Base-by-base conservation (phyloP, 2,113 vertebrate genomes). In the Pelecanus crispus region DNA sequence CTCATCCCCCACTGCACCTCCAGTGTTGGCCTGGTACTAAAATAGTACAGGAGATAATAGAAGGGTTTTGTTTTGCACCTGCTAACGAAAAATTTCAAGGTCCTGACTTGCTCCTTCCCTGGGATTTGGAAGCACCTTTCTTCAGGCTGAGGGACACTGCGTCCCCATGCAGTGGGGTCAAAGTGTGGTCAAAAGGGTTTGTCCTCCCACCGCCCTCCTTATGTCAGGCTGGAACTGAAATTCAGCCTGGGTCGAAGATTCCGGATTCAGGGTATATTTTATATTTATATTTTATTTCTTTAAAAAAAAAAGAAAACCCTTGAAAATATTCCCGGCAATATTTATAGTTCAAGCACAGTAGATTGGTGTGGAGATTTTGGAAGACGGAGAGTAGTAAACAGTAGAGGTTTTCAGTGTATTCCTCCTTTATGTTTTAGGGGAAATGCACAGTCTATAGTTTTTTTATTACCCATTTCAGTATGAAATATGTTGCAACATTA, bases 401-500 rank as follows among this genome's bases (percentile, higher is more conserved):
- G 52, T 4, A 26, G 58, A 85, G 55, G 36, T 82, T 94, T 91
- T 67, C 78, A 65, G 29, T 59, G 38, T 58, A 6, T 66, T 77
- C 50, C 58, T 62, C 70, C 38, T 82, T 63, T 75, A 72, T 66
- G 58, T 94, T 91, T 81, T 45, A 85, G 70, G 70, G 66, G 81
- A 94, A 90, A 80, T 82, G 86, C 84, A 20, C 66, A 73, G 53
- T 72, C 78, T 91, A 45, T 85, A 73, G 80, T 19, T 66, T 86
- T 80, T 97, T 97, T 95, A 96, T 95, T 87, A 53, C 81, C 91
- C 70, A 40, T 95, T 95, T 82, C 92, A 90, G 66, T 6, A 13
- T 97, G 92, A 97, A 94, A 95, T 97, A 95, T 52, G 78, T 94
- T 18, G 19, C 53, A 49, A 63, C 84, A 68, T 96, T 94, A 97